Evolutionary conservation across 2,113 vertebrate species (phyloP).

Genomic region (Illadopsis cleaveri): DNA sequence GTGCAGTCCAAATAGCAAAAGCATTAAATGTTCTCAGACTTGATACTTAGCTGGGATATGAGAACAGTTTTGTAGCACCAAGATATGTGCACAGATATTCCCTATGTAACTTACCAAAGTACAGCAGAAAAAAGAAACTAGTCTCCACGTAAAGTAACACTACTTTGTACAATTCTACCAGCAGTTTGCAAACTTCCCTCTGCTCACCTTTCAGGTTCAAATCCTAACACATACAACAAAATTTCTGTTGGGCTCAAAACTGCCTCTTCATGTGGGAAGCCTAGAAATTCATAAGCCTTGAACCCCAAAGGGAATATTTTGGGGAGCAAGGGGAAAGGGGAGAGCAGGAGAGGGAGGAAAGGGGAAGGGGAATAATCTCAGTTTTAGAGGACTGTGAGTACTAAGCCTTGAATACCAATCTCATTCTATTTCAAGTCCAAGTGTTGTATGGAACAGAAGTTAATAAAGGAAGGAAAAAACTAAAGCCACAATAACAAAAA

Average conservation of each 20-base stretch:
- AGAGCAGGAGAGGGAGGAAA: no score
- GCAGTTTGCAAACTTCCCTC: background rate
- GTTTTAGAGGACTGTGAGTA: background rate
- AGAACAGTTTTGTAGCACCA: background rate
- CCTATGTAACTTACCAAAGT: background rate
- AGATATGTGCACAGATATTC: background rate
- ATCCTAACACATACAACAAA: background rate
- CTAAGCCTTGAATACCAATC: background rate
- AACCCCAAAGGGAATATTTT: background rate
- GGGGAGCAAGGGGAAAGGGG: background rate
- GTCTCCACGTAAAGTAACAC: background rate
- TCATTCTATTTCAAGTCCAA: background rate
- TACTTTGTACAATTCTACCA: background rate
- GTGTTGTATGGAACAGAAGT: background rate
- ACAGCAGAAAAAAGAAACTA: background rate
- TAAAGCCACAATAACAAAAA: background rate
- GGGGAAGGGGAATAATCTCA: background rate
- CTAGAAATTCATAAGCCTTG: background rate
- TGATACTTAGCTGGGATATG: background rate
- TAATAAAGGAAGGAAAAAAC: background rate
- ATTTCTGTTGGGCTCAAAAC: background rate
- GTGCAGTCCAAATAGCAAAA: background rate
- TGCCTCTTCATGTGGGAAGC: background rate
- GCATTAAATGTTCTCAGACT: background rate
- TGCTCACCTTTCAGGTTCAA: background rate